Conservation (phyloP, 2,888 invertebrate genomes). For the Zygaena filipendulae region DNA sequence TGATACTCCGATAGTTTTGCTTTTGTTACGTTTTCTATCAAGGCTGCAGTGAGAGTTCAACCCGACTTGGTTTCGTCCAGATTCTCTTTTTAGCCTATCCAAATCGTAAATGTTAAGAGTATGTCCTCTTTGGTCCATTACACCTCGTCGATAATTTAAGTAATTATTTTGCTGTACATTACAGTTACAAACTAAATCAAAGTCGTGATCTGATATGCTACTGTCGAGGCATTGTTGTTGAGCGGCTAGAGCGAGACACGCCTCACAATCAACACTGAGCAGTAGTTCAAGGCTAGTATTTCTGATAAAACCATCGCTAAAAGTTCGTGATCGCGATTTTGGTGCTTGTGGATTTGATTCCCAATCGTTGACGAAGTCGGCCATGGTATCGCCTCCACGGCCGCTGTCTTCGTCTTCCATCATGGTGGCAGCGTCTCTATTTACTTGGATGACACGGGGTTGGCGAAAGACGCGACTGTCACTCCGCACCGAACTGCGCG, state of each 20-base stretch:
- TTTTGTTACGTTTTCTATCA: constrained; percentile 57
- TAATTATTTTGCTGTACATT: constrained; percentile 56
- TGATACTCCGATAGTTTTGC: constrained; percentile 55
- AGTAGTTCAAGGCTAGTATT: constrained; percentile 61
- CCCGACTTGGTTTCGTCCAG: constrained; percentile 38
- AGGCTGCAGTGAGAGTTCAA: constrained; percentile 55
- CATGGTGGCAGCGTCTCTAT: constrained; percentile 63
- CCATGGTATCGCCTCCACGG: constrained; percentile 17
- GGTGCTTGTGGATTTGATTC: constrained; percentile 40
- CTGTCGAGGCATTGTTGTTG: constrained; percentile 48
- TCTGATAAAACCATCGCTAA: constrained; percentile 61
- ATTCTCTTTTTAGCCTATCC: constrained; percentile 52
- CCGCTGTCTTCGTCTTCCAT: constrained; percentile 43
- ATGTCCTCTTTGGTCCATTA: constrained; percentile 43
- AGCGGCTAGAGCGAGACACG: constrained; percentile 55
- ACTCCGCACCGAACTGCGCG: constrained; percentile 54
- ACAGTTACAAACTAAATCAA: constrained; percentile 60
- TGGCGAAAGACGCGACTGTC: constrained; percentile 53
- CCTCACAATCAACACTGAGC: constrained; percentile 62
- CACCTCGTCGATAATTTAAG: constrained; percentile 43
- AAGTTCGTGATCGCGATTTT: constrained; percentile 57
- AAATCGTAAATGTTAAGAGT: constrained; percentile 57
- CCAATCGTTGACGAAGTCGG: constrained; percentile 29
- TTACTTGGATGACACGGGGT: constrained; percentile 60
- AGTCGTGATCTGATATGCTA: constrained; percentile 48